phyloP scores from a whole-genome alignment of 2,888 invertebrate genomes.

The Cryptophagus acutangulus region DNA sequence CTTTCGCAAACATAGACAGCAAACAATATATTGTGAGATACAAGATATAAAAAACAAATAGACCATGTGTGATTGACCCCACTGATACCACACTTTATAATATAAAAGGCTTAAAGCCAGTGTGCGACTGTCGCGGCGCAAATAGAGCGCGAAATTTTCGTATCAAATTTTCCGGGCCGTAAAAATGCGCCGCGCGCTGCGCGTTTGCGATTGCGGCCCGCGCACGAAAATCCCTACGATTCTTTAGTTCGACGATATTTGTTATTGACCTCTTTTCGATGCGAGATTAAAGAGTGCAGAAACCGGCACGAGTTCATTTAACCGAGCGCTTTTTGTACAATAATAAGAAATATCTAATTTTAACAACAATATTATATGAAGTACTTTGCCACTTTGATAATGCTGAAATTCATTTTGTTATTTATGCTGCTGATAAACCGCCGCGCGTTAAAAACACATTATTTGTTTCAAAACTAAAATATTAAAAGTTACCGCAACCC shows the following conservation, averaged over 20 bases:
- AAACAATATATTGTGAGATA: conserved; percentile 31
- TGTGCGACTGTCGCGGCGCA: too few relatives aligned
- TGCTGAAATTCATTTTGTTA: conserved; percentile 30
- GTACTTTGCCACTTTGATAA: conserved; percentile 34
- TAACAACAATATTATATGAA: conserved; percentile 38
- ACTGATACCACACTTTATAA: conserved; percentile 26
- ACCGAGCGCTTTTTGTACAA: conserved; percentile 32
- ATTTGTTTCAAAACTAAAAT: conserved; percentile 19
- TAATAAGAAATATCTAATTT: conserved; percentile 37
- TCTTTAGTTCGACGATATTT: conserved; percentile 32
- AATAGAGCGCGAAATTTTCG: conserved; percentile 23
- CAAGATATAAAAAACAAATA: conserved; percentile 45
- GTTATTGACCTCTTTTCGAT: conserved; percentile 45
- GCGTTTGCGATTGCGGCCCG: too few relatives aligned
- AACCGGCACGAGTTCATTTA: conserved; percentile 37
- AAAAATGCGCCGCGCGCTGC: too few relatives aligned
- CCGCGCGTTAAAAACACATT: too few relatives aligned
- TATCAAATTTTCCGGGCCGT: too few relatives aligned
- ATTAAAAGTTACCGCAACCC: not conserved
- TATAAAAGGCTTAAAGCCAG: conserved; percentile 26
- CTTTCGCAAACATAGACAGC: conserved; percentile 42
- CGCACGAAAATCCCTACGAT: too few relatives aligned
- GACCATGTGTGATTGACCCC: conserved; percentile 44
- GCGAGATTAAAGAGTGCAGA: conserved; percentile 32
- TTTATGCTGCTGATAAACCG: too few relatives aligned